These are phyloP conservation scores for Pocota personata DNA, from an alignment of 2,888 invertebrate species.

Conservation along the genomic window DNA sequence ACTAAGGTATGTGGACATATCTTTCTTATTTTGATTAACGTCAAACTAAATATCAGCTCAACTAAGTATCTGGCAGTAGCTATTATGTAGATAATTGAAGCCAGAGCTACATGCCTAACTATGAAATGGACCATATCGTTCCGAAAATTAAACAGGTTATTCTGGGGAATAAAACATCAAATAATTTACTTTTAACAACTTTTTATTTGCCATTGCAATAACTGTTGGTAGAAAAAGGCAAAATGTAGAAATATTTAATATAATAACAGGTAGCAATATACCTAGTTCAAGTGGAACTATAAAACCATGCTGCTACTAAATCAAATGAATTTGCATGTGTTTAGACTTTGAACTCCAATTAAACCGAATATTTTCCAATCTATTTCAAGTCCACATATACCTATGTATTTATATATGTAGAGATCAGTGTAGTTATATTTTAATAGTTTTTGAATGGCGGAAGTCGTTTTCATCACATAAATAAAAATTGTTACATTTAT, in stretches of 20 bases:
- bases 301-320: background rate
- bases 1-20: too few relatives aligned
- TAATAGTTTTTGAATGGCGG: background rate
- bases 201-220: background rate
- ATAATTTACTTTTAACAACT: background rate
- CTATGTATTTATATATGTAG: too few relatives aligned
- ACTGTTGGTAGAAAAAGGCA: background rate
- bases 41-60: too few relatives aligned
- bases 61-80: too few relatives aligned
- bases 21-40: too few relatives aligned
- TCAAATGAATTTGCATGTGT: background rate
- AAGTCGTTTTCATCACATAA: background rate
- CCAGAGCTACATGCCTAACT: too few relatives aligned
- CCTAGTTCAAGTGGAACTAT: background rate
- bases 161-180: background rate
- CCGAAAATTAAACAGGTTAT: background rate
- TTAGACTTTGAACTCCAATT: background rate
- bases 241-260: background rate
- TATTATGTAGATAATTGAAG: too few relatives aligned
- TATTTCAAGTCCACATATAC: background rate
- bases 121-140: too few relatives aligned
- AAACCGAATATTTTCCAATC: background rate
- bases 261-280: background rate
- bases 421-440: background rate
- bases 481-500: too few relatives aligned